Evolutionary conservation across 2,888 invertebrate genomes (phyloP), one percentile per base, ranked within the genome.

Genomic region (Boloria euphrosyne): DNA sequence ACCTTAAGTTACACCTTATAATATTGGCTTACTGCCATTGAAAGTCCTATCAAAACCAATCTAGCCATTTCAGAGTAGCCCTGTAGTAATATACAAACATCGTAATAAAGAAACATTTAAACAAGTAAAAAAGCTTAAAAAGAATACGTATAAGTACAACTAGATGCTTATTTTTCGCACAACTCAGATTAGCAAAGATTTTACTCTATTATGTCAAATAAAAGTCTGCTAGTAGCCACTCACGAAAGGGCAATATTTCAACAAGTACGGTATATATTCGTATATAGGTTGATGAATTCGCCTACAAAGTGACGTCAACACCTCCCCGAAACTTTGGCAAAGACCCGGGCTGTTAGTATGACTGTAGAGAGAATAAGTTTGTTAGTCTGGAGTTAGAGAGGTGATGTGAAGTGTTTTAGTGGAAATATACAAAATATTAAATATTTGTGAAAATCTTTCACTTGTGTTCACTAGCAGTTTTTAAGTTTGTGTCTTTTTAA

Each of bases 271-370:
- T 82, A 83, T 84, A 77, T 78, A 76, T 75, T 77, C 17, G 27
- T 58, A 59, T 52, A 47, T 57, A 58, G 44, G 73, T 79, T 79
- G 76, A 80, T 80, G 80, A 84, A 79, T 86, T 75, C 70, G 72
- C 74, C 74, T 73, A 73, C 72, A 78, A 80, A 74, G 74, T 90
- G 91, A 91, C 91, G 91, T 90, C 88, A 84, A 78, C 84, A 87
- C 85, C 85, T 89, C 84, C 76, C 85, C 77, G 87, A 90, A 90
- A 84, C 83, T 90, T 92, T 92, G 92, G 91, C 92, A 92, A 86
- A 87, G 83, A 87, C 85, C 84, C 88, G 83, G 79, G 80, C 82
- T 84, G 85, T 82, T 81, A 87, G 87, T 89, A 88, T 85, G 89
- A 83, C 83, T 85, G 85, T 86, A 84, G 80, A 82, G 86, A 83